phyloP scores from a whole-genome alignment of 2,888 invertebrate species.

The Apocheima hispidaria region DNA sequence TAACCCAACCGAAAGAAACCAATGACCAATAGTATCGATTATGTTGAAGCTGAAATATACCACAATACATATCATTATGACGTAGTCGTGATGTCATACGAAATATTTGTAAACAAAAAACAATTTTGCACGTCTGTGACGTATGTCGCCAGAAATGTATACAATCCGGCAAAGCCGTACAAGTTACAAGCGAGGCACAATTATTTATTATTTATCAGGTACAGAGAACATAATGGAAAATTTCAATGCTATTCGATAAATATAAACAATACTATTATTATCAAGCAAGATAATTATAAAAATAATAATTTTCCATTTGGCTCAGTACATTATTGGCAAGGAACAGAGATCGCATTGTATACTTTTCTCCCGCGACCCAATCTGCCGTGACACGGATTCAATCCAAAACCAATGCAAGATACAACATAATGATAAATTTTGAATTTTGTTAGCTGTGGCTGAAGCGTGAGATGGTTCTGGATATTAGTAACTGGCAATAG shows the following conservation, averaged over 20 bases:
- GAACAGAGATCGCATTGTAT: conserved; percentile 29
- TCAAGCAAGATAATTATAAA: neutral
- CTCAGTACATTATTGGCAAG: conserved; percentile 15
- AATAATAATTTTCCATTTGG: conserved; percentile 21
- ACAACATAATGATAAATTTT: conserved; percentile 82
- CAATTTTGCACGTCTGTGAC: conserved; percentile 57
- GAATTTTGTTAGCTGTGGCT: conserved; percentile 85
- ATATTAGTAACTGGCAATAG: conserved; percentile 68
- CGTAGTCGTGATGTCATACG: conserved; percentile 57
- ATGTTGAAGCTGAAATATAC: conserved; percentile 85
- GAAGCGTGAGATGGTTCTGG: conserved; percentile 72
- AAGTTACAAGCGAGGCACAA: conserved; percentile 26
- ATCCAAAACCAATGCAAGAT: conserved; percentile 86
- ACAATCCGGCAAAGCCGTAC: conserved; percentile 31
- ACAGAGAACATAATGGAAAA: conserved; percentile 27
- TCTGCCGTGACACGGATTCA: conserved; percentile 60
- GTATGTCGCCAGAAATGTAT: conserved; percentile 41
- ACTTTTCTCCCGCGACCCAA: conserved; percentile 41
- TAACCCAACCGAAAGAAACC: conserved; percentile 86
- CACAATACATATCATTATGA: conserved; percentile 77
- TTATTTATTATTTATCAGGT: conserved; percentile 12
- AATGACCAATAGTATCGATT: conserved; percentile 83
- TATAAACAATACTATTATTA: neutral
- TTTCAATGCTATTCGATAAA: neutral
- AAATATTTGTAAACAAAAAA: conserved; percentile 49